A percentile compares a stretch with the other conserved stretches of the same genome.
Evolutionary conservation across 2,888 invertebrate species (phyloP).

Genomic region (Gryllus longicercus): DNA sequence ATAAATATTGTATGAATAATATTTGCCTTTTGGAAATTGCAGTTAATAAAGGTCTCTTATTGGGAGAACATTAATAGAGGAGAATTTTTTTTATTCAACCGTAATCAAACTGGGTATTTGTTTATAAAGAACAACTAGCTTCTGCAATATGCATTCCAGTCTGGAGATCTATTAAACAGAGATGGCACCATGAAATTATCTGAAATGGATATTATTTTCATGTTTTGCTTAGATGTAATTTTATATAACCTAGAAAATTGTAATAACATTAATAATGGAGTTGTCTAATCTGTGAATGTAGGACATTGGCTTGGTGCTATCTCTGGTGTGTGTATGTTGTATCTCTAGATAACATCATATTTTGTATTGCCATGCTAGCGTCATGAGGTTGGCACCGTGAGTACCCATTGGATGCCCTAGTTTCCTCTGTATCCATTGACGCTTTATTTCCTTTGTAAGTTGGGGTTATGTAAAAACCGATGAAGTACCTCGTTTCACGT

Average conservation of each 20-base stretch:
- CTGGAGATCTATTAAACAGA: background rate
- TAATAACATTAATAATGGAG: too few relatives aligned
- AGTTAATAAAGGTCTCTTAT: too few relatives aligned
- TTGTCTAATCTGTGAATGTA: too few relatives aligned
- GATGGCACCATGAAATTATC: background rate
- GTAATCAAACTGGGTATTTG: background rate
- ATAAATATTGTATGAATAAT: too few relatives aligned
- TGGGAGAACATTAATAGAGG: too few relatives aligned
- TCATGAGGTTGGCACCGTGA: constrained; percentile 17
- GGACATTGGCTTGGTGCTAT: background rate
- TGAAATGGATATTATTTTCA: background rate
- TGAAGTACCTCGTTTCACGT: too few relatives aligned
- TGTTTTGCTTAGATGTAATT: background rate
- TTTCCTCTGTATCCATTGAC: background rate
- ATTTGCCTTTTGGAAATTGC: too few relatives aligned
- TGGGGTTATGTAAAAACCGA: too few relatives aligned
- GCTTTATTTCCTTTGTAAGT: too few relatives aligned
- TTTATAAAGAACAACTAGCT: background rate
- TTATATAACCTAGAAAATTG: too few relatives aligned
- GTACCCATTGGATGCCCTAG: constrained; percentile 1
- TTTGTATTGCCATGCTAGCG: constrained; percentile 17
- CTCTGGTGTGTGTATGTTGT: background rate
- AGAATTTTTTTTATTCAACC: too few relatives aligned
- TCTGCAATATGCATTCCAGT: background rate
- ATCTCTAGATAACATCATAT: constrained; percentile 4